Base-by-base conservation (phyloP, 2,888 invertebrate species). In the Pristionchus exspectatus region DNA sequence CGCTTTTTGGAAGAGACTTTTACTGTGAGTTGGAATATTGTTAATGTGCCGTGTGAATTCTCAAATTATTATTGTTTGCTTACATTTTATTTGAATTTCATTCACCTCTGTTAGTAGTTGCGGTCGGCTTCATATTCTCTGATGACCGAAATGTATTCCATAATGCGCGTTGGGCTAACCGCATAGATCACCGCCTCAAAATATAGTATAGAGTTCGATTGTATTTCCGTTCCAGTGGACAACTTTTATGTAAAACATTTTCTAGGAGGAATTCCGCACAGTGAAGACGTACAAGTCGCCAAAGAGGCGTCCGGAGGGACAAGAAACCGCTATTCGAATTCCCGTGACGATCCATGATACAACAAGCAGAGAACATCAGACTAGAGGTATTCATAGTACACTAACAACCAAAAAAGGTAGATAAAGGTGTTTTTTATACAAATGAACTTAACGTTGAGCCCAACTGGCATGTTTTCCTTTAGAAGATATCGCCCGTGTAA, bases 251-350 rank as follows among this genome's bases (percentile, higher is more conserved):
- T 84, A 77, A 72, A 77, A 90, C 86, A 83, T 90, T 91, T 85
- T 92, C 12, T 59, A 91, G 90, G 92, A 92, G 88, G 91, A 92
- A 69, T 92, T 90, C 89, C 90, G 91, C 21, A 88, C 90, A 12
- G 56, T 90, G 27, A 90, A 89, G 33, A 88, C 89, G 18, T 91
- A 90, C 69, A 87, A 81, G 81, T 84, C 84, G 83, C 83, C 87
- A 21, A 24, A 33, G 63, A 59, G 44, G 30, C 59, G 66, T 10
- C 44, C 38, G 0, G 81, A 33, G 18, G 50, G 54, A 14, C 66
- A 50, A n/a, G 50, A 77, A 24, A 50, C 81, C 1, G 89, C 83
- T 10, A 74, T 88, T 30, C 30, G 44, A n/a, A 88, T 88, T 56
- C 87, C 87, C 14, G 87, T 88, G 59, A 85, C 56, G 9, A 85